Evolutionary conservation across 1,140 invertebrate species (phyloP), one percentile per base, ranked within the genome.

Genomic region (Drosophila nigromelanica): DNA sequence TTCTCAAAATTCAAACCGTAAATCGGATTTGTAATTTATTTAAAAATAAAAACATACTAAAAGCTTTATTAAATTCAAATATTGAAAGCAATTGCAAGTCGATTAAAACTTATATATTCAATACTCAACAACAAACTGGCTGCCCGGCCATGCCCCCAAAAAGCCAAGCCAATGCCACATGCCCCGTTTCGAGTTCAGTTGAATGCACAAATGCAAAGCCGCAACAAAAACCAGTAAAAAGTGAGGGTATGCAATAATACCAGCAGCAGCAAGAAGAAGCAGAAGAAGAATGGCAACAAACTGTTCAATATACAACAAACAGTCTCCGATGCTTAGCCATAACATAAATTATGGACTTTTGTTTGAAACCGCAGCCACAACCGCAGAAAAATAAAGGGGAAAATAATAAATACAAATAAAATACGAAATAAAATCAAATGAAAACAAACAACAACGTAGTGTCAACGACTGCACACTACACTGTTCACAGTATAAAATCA

Each of bases 301-400:
- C 62, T 61, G 47, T 27, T 27, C 54, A 39, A 61, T 10, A 56
- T 27, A 66, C 51, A 62, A 62, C 12, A 62, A 55, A 55, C 52
- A 61, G 59, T 61, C 45, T 37, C 24, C 52, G 27, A 30, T 74
- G 81, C 70, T 86, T 81, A 86, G 77, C 81, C 77, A 69, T 74
- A 85, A 75, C 78, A 86, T 86, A 86, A 86, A 86, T 86, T 87
- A 87, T 86, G 82, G 74, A 86, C 81, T 86, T 86, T 86, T 87
- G 81, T 86, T 87, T 72, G 78, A 85, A 83, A 78, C 82, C 78
- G 33, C 67, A 80, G 37, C 62, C 27, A 27, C 27, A 27, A 79
- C 8, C 6, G 78, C 78, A 58, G 48, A 73, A 39, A 64, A 79
- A 68, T 45, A 62, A 64, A 42, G 21, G 21, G 12, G 52, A 21